Conservation (phyloP, 2,797 vertebrate species). For the Alauda arvensis region DNA sequence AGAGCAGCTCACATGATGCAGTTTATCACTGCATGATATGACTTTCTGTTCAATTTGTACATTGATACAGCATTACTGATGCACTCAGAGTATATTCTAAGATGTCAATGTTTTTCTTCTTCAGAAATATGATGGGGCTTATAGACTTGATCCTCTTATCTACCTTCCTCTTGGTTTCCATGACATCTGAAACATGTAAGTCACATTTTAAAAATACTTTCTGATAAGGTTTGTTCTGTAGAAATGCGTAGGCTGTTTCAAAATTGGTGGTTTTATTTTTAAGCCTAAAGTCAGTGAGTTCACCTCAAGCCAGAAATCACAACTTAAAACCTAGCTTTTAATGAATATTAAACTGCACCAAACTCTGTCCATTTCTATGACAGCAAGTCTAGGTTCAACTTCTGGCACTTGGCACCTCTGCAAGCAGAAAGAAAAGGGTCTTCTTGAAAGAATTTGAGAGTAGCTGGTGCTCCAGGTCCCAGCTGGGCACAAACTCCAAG, state of each 20-base stretch:
- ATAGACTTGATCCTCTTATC: conserved; percentile 11
- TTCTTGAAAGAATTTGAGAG: background rate
- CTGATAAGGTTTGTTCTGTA: background rate
- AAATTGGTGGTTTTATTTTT: background rate
- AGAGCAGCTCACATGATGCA: background rate
- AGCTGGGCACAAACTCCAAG: background rate
- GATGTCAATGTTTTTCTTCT: background rate
- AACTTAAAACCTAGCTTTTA: background rate
- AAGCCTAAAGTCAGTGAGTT: background rate
- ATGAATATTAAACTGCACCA: background rate
- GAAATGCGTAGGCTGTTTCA: background rate
- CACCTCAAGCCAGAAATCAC: background rate
- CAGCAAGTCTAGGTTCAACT: background rate
- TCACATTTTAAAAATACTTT: background rate
- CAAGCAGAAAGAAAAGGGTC: background rate
- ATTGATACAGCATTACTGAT: background rate
- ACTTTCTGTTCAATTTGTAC: background rate
- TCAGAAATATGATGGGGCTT: background rate
- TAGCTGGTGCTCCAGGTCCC: background rate
- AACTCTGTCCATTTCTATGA: background rate
- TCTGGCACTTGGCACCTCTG: background rate
- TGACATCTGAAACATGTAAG: conserved; percentile 40
- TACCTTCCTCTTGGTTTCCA: background rate
- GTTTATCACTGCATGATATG: background rate
- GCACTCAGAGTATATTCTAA: background rate